A percentile compares a stretch with the other conserved stretches of the same genome.
These are phyloP conservation scores for Apostichopus californicus DNA, from an alignment of 35 echinoderm and acorn worm species.

Conservation along the genomic window DNA sequence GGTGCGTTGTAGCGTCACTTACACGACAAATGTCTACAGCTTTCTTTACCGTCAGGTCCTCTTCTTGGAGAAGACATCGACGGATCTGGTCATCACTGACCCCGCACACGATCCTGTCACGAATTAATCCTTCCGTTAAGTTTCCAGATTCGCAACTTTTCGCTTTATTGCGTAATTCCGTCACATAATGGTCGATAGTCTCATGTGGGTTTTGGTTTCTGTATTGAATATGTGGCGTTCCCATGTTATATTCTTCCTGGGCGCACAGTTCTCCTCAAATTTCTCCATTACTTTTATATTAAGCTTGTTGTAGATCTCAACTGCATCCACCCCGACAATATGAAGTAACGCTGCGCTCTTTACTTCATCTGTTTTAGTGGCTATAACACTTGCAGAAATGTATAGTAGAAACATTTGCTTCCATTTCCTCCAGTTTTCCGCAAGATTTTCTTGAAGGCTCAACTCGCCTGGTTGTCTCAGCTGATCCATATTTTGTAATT, in stretches of 20 bases:
- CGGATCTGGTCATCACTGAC: slow-evolving; percentile 17
- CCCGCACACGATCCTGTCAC: neutral
- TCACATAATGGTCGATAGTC: no score
- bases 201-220: neutral
- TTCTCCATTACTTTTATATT: neutral
- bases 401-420: slow-evolving; percentile 3
- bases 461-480: neutral
- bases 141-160: slow-evolving; percentile 48
- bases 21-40: neutral
- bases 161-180: neutral
- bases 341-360: slow-evolving; percentile 4
- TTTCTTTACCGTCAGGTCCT: slow-evolving; percentile 21
- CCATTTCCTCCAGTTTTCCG: slow-evolving; percentile 35
- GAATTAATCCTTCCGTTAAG: neutral
- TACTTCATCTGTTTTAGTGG: neutral
- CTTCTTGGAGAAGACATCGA: neutral
- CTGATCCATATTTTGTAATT: neutral
- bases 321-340: slow-evolving; percentile 22
- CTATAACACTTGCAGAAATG: neutral
- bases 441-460: neutral
- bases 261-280: no score
- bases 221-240: neutral
- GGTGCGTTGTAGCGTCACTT: neutral
- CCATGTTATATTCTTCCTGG: no score
- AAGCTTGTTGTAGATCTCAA: neutral